Conservation (phyloP, 2,888 invertebrate species). For the Linyphia triangularis region DNA sequence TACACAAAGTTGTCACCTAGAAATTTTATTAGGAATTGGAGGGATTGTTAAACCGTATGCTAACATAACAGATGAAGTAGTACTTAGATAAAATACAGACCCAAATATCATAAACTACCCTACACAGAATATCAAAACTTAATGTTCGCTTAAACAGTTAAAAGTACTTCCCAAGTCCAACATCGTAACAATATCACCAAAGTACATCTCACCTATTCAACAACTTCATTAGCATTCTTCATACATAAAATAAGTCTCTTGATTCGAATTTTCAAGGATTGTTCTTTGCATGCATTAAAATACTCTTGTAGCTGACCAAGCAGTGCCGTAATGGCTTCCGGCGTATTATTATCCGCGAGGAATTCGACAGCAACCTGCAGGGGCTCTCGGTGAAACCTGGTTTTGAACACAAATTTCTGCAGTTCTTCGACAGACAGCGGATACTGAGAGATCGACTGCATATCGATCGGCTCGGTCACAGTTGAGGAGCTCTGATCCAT, state of each 20-base stretch:
- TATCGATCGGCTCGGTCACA: not conserved
- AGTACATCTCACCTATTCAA: not conserved
- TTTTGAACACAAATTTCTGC: slow-evolving; percentile 6
- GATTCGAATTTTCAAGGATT: not conserved
- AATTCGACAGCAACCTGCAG: slow-evolving; percentile 21
- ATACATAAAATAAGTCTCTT: not conserved
- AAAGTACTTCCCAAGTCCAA: not conserved
- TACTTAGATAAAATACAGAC: not conserved
- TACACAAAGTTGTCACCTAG: too few species aligned
- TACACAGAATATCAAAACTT: not conserved
- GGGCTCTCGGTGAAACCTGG: slow-evolving; percentile 17
- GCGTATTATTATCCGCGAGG: slow-evolving; percentile 5
- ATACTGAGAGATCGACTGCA: slow-evolving; percentile 7
- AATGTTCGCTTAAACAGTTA: not conserved
- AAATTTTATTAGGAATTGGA: too few species aligned
- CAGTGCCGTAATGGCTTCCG: slow-evolving; percentile 3
- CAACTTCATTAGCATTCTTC: not conserved
- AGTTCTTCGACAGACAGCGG: slow-evolving; percentile 25
- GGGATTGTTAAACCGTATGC: not conserved
- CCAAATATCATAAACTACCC: not conserved
- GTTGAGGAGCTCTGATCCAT: not conserved
- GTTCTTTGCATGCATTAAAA: not conserved
- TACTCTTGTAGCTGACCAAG: slow-evolving; percentile 34
- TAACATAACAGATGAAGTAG: not conserved
- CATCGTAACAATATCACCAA: not conserved